Base-by-base conservation (phyloP, 2,113 vertebrate genomes). In the Accipiter cooperii region DNA sequence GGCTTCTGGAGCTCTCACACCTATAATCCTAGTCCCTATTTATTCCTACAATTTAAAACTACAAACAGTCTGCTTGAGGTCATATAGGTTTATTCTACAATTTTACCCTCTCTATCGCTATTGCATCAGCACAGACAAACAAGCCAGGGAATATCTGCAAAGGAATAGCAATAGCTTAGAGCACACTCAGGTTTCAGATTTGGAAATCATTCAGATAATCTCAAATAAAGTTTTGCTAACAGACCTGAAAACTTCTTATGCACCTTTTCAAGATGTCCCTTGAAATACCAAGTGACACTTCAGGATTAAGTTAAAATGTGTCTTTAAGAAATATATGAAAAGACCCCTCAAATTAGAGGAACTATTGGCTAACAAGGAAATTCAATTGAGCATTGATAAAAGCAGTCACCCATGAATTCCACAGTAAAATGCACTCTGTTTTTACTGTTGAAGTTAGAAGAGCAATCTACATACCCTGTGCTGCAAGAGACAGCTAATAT, bases 281-380 rank as follows among this genome's bases (percentile, higher is more conserved):
- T 79, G 40, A 75, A 84, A 84, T 42, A 40, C 14, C 38, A 91
- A 71, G 38, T 4, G 60, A 47, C 31, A 28, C 24, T 10, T 85
- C 9, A 64, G 34, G 52, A 82, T 64, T 65, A 82, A 94, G 85
- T 89, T 80, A 95, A 94, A 97, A 96, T 65, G 31, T 87, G 58
- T 58, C 75, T 70, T 87, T 79, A 61, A 93, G 66, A 83, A 94
- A 76, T 9, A 90, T 49, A 83, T 49, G 0, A 8, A 88, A 96
- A 93, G 83, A 58, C 9, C 44, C 54, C 34, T 68, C 87, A 57
- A 64, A 96, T 87, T 64, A 93, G 52, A 60, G 80, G 24, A 42
- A 75, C 55, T 71, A 49, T n/a, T 91, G 65, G 51, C 80, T 90
- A 87, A 82, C 25, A 66, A 79, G 76, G 78, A 94, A 81, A 77